These are phyloP conservation scores for Diploscapter pachys DNA, from an alignment of 1,140 invertebrate genomes.

Conservation along the genomic window DNA sequence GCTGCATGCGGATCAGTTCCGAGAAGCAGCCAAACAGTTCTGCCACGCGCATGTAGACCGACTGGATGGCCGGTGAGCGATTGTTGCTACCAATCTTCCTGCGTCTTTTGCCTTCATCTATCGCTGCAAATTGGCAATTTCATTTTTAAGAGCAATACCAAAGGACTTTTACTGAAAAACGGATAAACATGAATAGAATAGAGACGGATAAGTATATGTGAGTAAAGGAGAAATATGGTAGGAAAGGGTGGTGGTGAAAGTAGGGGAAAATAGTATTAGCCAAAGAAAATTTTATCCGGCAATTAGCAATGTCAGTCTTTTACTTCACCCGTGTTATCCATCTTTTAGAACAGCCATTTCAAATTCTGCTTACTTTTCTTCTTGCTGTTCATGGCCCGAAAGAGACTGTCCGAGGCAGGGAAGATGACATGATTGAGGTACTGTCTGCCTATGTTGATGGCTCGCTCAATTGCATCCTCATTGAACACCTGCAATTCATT, in stretches of 20 bases:
- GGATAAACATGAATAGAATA: constrained; percentile 1
- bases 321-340: too few species aligned
- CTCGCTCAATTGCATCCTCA: constrained; percentile 94
- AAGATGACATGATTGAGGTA: constrained; percentile 93
- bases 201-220: neutral
- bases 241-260: too few species aligned
- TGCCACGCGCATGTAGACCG: constrained; percentile 34
- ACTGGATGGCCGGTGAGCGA: constrained; percentile 19
- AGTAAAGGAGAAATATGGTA: neutral
- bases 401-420: constrained; percentile 83
- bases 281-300: too few species aligned
- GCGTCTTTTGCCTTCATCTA: constrained; percentile 16
- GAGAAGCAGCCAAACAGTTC: constrained; percentile 45
- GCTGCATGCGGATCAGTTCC: constrained; percentile 42
- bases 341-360: too few species aligned
- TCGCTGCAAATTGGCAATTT: too few species aligned
- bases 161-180: neutral
- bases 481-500: constrained; percentile 67
- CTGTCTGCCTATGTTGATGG: constrained; percentile 90
- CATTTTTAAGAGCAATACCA: neutral
- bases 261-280: too few species aligned
- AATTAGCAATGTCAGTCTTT: too few species aligned
- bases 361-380: constrained; percentile 14
- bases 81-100: constrained; percentile 25
- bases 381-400: constrained; percentile 10